These are phyloP conservation scores for Oncorhynchus mykiss DNA, from an alignment of 2,113 vertebrate genomes.

Conservation along the genomic window DNA sequence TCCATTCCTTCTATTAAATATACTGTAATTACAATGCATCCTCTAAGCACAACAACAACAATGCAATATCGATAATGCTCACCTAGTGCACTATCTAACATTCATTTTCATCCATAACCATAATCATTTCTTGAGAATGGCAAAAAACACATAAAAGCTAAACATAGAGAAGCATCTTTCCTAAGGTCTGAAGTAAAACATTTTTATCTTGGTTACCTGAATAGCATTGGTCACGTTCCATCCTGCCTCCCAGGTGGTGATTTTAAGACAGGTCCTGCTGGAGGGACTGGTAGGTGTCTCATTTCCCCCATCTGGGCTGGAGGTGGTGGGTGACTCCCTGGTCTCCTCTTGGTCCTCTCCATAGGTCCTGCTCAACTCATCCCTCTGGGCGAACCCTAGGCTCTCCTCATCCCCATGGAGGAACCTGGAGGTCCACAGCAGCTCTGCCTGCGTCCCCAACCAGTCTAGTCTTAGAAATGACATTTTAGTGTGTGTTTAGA, in stretches of 20 bases:
- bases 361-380: constrained; percentile 69
- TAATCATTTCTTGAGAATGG: too few relatives aligned
- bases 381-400: constrained; percentile 71
- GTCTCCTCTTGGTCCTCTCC: background rate
- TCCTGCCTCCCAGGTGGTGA: constrained; percentile 80
- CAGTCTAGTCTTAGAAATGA: constrained; percentile 31
- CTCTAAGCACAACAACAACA: too few relatives aligned
- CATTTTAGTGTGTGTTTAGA: constrained; percentile 31
- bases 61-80: too few relatives aligned
- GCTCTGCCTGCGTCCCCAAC: constrained; percentile 28
- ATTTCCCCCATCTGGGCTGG: constrained; percentile 28
- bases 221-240: constrained; percentile 81
- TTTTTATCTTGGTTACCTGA: constrained; percentile 59
- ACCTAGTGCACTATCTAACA: too few relatives aligned
- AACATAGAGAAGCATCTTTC: too few relatives aligned
- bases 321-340: constrained; percentile 21
- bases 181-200: too few relatives aligned
- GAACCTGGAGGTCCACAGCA: constrained; percentile 46
- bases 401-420: constrained; percentile 66
- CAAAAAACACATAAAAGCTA: too few relatives aligned
- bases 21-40: too few relatives aligned
- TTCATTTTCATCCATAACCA: too few relatives aligned
- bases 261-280: constrained; percentile 37
- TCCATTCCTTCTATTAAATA: background rate
- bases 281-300: constrained; percentile 22